Evolutionary conservation across 2,888 invertebrate genomes (phyloP), one percentile per base, ranked within the genome.

Genomic region (Conistra vaccinii): DNA sequence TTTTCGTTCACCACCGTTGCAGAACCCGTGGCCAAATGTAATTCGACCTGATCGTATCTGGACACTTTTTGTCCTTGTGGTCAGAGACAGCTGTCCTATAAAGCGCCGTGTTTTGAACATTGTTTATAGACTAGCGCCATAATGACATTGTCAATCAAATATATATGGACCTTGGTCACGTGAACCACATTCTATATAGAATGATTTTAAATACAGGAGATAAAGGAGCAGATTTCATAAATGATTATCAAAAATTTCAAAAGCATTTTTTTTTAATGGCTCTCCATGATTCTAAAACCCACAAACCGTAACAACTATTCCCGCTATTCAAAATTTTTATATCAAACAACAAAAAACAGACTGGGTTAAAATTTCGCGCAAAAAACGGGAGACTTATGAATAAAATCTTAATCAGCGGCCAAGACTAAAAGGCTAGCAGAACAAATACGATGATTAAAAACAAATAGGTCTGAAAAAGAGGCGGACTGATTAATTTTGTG

Each of bases 381-480:
- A 92, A 92, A 90, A 89, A 82, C 53, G 74, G 75, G 77, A 73
- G 84, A 87, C 87, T 91, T 93, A 96, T 96, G 95, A 95, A 96
- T 96, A 96, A 96, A 96, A 96, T 95, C 96, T 96, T 94, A 96
- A 96, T 96, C 91, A 96, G 94, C 95, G 94, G 94, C 85, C 84
- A 89, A 86, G 83, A 83, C 90, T 88, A 91, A 94, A 93, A 86
- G 88, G 85, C 81, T 87, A 87, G 88, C 90, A 92, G 89, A 92
- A 90, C 91, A 94, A 93, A 94, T 91, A 94, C 82, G 89, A 88
- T 91, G 92, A 94, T 95, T 94, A 93, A 93, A 93, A 95, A 93
- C 94, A 93, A 95, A 95, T 93, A 88, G 94, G 94, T 93, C 92
- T 87, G 90, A 95, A 95, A 95, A 95, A 94, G 91, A 92, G 96